Evolutionary conservation across 2,113 vertebrate species (phyloP).

Genomic region (Daboia siamensis): DNA sequence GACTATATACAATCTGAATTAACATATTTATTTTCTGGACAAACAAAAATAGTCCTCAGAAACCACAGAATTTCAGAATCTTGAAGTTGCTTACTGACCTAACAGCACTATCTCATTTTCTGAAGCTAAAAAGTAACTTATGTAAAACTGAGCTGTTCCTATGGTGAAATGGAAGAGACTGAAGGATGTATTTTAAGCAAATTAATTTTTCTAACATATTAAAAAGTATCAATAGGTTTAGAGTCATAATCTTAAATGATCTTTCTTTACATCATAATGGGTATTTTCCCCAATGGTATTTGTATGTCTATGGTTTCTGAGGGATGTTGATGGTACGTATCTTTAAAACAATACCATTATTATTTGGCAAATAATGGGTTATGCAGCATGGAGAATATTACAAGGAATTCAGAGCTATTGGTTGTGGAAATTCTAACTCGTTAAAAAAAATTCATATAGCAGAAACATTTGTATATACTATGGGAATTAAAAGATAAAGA

Average conservation of each 20-base stretch:
- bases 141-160: slow-evolving; percentile 36
- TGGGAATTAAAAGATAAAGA: slow-evolving; percentile 34
- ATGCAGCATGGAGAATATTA: slow-evolving; percentile 53
- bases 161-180: slow-evolving; percentile 35
- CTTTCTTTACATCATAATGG: slow-evolving; percentile 49
- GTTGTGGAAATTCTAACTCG: slow-evolving; percentile 40
- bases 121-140: slow-evolving; percentile 28
- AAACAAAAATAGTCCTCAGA: not conserved
- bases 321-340: slow-evolving; percentile 49
- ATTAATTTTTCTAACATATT: slow-evolving; percentile 16
- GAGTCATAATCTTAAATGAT: slow-evolving; percentile 45
- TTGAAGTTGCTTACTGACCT: not conserved
- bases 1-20: not conserved
- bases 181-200: slow-evolving; percentile 33
- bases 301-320: not conserved
- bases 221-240: slow-evolving; percentile 28
- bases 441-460: slow-evolving; percentile 32
- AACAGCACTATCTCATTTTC: slow-evolving; percentile 5
- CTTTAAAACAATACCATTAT: slow-evolving; percentile 53
- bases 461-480: slow-evolving; percentile 43
- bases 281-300: slow-evolving; percentile 38
- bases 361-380: slow-evolving; percentile 42
- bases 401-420: slow-evolving; percentile 41
- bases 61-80: not conserved
- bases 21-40: not conserved